Evolutionary conservation across 2,797 vertebrate species (phyloP), one percentile per base, ranked within the genome.

Genomic region (Threskiornis aethiopicus): DNA sequence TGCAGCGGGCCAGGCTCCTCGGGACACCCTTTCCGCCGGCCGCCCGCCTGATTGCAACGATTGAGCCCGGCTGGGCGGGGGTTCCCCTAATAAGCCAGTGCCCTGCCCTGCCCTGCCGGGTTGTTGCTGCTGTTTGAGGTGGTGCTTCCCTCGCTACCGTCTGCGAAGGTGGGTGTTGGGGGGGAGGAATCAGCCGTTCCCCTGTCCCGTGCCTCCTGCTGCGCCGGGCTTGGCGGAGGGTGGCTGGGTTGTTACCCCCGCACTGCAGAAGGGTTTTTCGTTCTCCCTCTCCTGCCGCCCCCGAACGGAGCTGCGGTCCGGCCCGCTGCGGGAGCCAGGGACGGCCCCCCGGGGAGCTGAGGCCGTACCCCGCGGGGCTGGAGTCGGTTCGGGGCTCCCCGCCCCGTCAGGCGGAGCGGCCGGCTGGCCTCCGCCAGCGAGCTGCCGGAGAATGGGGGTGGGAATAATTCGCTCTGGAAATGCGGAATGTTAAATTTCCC

Each of bases 241-340:
- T 24, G 29, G 26, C 16, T 4, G 49, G 35, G 39, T 26, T 12
- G 13, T 4, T 24, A 3, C 11, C 17, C 4, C 31, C 5, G 13
- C 7, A 3, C n/a, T 16, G 22, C 2, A 3, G 10, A 5, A 16
- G 10, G 10, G 8, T 16, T 9, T 33, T 20, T 13, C 5, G 2
- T 39, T 37, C 22, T 13, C 5, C 1, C 24, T 24, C 10, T n/a
- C 7, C 41, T 13, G 25, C 15, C 28, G 24, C 3, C 19, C 12
- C 28, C 20, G 10, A 11, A 1, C 0, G 22, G 33, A 39, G 46
- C 41, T 16, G 51, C 33, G 10, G 15, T 16, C 47, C 18, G 4
- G 33, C 28, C 41, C 16, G 15, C 37, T 16, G 49, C 39, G 5
- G 47, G 10, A 19, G 25, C 35, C 25, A 6, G 35, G 13, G 17